These are phyloP conservation scores for Austrofundulus limnaeus DNA, from an alignment of 2,113 vertebrate genomes.

Conservation along the genomic window DNA sequence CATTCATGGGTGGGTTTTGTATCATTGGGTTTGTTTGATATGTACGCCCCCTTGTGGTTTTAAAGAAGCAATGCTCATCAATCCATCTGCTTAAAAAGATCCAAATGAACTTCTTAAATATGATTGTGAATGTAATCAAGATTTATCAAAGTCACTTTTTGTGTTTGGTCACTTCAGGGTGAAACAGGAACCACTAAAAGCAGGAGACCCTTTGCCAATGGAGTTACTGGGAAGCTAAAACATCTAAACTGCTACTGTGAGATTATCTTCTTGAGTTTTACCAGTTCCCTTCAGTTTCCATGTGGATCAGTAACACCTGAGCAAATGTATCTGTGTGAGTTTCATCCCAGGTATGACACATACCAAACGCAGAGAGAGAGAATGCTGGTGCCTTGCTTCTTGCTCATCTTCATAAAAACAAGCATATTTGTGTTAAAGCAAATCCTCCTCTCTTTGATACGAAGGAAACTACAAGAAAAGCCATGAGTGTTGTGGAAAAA, in stretches of 20 bases:
- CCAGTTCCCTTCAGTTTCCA: constrained; percentile 10
- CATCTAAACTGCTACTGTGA: constrained; percentile 2
- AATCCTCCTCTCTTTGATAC: not conserved
- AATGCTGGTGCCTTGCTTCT: constrained; percentile 59
- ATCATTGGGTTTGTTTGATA: not conserved
- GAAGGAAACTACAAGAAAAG: constrained; percentile 31
- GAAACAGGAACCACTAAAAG: not conserved
- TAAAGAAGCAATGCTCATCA: not conserved
- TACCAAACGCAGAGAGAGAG: constrained; percentile 35
- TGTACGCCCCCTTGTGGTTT: constrained; percentile 40
- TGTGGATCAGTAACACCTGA: not conserved
- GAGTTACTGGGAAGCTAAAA: not conserved
- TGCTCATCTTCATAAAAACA: constrained; percentile 16
- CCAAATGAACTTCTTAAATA: not conserved
- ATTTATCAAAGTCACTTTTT: not conserved
- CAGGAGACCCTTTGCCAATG: not conserved
- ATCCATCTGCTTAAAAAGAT: not conserved
- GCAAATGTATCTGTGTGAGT: not conserved
- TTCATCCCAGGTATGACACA: constrained; percentile 14
- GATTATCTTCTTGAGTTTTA: not conserved
- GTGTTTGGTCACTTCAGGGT: not conserved
- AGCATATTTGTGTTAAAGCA: constrained; percentile 10
- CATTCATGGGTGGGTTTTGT: too few relatives aligned
- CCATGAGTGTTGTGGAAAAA: constrained; percentile 36
- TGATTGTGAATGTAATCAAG: not conserved